These are phyloP conservation scores for Dolichopus griseipennis DNA, from an alignment of 2,888 invertebrate genomes.

Conservation along the genomic window DNA sequence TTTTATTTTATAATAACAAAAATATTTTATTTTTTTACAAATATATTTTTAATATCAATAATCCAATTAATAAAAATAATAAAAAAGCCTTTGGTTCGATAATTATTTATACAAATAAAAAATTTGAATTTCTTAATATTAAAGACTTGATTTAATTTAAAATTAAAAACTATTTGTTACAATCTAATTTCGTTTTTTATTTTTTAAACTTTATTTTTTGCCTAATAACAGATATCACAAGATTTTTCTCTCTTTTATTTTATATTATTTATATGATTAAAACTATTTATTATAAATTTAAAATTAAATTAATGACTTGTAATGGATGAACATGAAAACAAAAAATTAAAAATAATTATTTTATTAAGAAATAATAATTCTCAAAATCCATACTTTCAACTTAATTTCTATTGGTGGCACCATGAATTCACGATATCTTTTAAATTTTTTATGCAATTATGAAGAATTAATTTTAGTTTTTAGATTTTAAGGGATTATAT, in stretches of 20 bases:
- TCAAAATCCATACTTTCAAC: neutral
- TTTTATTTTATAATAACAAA: too few relatives aligned
- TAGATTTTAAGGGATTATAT: too few relatives aligned
- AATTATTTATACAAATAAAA: neutral
- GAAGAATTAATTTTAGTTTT: too few relatives aligned
- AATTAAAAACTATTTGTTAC: too few relatives aligned
- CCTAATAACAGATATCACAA: neutral
- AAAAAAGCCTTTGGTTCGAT: neutral
- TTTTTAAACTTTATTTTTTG: too few relatives aligned
- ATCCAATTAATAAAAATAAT: too few relatives aligned
- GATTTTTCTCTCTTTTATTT: neutral
- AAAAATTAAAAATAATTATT: neutral
- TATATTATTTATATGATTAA: neutral
- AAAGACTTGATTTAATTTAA: neutral
- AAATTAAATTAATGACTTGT: neutral
- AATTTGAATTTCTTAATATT: neutral
- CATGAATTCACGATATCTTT: slow-evolving; percentile 38
- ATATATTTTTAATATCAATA: too few relatives aligned
- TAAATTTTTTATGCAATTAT: neutral
- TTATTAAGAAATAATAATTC: neutral
- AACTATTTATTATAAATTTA: neutral
- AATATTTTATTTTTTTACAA: too few relatives aligned
- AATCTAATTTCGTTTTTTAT: too few relatives aligned
- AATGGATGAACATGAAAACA: neutral
- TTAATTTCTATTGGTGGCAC: slow-evolving; percentile 30